phyloP scores from a whole-genome alignment of 2,113 vertebrate species.

The Acinonyx jubatus region DNA sequence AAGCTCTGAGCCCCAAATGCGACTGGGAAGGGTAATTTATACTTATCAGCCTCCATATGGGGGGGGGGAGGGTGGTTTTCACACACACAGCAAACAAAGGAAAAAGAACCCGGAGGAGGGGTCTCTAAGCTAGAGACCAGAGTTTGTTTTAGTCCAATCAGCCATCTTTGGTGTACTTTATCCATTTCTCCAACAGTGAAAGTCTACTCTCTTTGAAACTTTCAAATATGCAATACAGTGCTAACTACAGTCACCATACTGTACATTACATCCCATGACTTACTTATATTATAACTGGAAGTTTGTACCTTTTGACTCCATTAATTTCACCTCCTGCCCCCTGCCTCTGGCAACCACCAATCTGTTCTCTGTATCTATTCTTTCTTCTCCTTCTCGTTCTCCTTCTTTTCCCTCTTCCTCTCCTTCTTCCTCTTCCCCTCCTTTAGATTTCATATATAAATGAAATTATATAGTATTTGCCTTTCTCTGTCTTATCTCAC shows the following conservation, averaged over 20 bases:
- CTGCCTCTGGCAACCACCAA: background rate
- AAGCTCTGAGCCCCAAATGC: too few relatives aligned
- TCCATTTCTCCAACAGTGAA: background rate
- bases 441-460: background rate
- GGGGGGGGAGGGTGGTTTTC: too few relatives aligned
- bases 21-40: too few relatives aligned
- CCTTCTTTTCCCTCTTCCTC: too few relatives aligned
- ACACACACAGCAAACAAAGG: too few relatives aligned
- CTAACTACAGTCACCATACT: background rate
- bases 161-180: too few relatives aligned
- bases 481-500: background rate
- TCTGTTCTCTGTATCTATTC: background rate
- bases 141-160: too few relatives aligned
- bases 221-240: background rate
- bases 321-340: background rate
- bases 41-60: too few relatives aligned
- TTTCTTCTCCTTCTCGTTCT: background rate
- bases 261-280: background rate
- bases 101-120: too few relatives aligned
- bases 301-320: background rate
- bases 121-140: too few relatives aligned
- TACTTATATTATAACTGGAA: background rate
- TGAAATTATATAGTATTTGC: background rate
- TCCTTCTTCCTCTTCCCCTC: too few relatives aligned
- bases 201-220: background rate